Conservation (phyloP, 2,888 invertebrate genomes). For the Caenorhabditis macrosperma region DNA sequence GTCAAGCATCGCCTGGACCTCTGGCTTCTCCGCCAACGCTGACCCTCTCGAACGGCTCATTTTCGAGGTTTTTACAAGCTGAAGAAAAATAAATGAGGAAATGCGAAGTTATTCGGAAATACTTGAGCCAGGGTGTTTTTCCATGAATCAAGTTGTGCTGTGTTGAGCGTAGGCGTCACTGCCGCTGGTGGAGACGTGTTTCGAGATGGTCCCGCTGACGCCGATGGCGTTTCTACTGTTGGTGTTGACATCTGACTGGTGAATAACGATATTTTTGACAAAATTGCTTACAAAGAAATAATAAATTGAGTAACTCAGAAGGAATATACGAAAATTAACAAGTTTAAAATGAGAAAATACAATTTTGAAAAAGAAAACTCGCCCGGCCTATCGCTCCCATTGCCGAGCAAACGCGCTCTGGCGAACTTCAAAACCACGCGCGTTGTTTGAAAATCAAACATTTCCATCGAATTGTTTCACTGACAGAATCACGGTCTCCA, state of each 20-base stretch:
- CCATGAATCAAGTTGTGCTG: slow-evolving; percentile 1
- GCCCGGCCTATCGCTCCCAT: no score
- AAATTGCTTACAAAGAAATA: no score
- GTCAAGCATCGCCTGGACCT: slow-evolving; percentile 63
- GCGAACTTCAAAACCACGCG: no score
- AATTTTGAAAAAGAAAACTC: no score
- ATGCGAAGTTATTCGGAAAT: background rate
- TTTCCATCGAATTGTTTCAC: no score
- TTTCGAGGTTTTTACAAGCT: slow-evolving; percentile 55
- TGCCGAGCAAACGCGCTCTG: no score
- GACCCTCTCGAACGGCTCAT: slow-evolving; percentile 31
- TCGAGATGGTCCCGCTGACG: slow-evolving; percentile 1
- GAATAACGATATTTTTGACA: no score
- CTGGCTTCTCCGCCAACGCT: slow-evolving; percentile 47
- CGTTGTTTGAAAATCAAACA: no score
- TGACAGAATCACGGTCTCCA: no score
- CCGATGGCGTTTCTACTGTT: background rate
- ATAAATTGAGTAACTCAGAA: no score
- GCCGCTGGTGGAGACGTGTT: background rate
- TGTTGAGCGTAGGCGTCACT: background rate
- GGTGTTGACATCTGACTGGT: background rate
- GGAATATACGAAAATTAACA: no score
- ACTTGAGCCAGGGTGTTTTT: slow-evolving; percentile 11
- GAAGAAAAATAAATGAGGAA: background rate
- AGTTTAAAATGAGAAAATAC: no score